Percentiles rank a stretch among this genome's conserved stretches.
Conservation (phyloP, 2,888 invertebrate genomes). For the Beris chalybata region DNA sequence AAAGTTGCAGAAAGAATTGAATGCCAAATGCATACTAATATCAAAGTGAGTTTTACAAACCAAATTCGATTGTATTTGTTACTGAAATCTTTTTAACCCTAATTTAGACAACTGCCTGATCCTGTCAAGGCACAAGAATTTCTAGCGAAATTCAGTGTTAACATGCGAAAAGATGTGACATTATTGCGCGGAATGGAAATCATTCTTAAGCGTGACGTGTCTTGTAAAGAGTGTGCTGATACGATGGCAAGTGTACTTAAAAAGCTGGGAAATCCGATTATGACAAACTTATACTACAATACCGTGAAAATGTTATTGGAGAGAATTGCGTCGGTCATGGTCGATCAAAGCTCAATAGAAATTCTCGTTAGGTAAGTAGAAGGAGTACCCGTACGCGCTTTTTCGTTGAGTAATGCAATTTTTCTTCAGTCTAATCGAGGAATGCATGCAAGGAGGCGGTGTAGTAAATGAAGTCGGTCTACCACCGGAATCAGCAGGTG, state of each 20-base stretch:
- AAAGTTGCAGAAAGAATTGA: slow-evolving; percentile 73
- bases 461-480: slow-evolving; percentile 77
- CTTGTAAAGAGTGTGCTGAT: slow-evolving; percentile 92
- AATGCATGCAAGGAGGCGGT: slow-evolving; percentile 72
- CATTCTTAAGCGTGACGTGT: slow-evolving; percentile 85
- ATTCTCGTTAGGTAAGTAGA: slow-evolving; percentile 63
- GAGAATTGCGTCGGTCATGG: slow-evolving; percentile 93
- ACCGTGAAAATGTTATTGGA: slow-evolving; percentile 94
- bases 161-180: slow-evolving; percentile 72
- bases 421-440: slow-evolving; percentile 59
- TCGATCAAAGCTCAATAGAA: slow-evolving; percentile 85
- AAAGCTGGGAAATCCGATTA: slow-evolving; percentile 90
- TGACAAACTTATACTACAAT: slow-evolving; percentile 94
- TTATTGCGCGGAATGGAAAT: slow-evolving; percentile 81
- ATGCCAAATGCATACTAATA: slow-evolving; percentile 61
- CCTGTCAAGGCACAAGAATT: slow-evolving; percentile 90
- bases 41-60: slow-evolving; percentile 48
- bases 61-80: not conserved
- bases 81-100: slow-evolving; percentile 4
- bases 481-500: slow-evolving; percentile 78
- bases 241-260: slow-evolving; percentile 81
- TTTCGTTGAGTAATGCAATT: not conserved
- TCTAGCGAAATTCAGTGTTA: slow-evolving; percentile 76
- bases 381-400: not conserved
- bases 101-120: slow-evolving; percentile 79